Conservation (phyloP, 2,113 vertebrate species). For the Origma solitaria region DNA sequence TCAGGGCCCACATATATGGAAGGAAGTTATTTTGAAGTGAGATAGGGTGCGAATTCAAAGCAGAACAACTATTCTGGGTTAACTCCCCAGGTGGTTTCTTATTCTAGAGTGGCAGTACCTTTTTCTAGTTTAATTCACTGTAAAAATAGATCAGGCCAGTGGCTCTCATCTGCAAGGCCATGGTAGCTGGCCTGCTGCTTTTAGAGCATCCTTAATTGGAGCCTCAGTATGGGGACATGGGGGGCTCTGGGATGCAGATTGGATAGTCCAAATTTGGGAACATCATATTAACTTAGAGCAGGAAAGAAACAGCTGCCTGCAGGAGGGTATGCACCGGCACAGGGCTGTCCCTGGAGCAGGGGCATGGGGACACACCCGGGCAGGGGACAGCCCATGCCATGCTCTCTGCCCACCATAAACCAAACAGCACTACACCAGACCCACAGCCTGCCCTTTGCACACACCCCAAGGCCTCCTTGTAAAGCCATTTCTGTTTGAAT, state of each 20-base stretch:
- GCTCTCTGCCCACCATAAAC: neutral
- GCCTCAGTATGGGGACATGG: neutral
- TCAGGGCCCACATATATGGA: neutral
- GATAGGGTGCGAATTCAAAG: neutral
- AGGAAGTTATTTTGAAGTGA: slow-evolving; percentile 9
- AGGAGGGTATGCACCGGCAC: neutral
- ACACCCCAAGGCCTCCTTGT: neutral
- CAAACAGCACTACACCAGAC: rapidly evolving
- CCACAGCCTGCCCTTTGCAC: neutral
- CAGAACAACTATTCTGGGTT: slow-evolving; percentile 57
- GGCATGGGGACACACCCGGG: neutral
- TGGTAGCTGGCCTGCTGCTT: neutral
- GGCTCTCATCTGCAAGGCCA: slow-evolving; percentile 22
- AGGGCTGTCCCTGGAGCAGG: neutral
- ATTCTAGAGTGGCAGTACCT: slow-evolving; percentile 13
- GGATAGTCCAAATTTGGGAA: neutral
- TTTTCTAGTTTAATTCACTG: slow-evolving; percentile 36
- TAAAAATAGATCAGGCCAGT: slow-evolving; percentile 52
- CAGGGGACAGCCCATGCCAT: neutral
- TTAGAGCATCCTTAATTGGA: slow-evolving; percentile 30
- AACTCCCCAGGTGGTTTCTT: slow-evolving; percentile 47
- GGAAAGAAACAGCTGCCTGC: rapidly evolving
- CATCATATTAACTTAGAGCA: neutral
- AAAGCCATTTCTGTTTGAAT: slow-evolving; percentile 40
- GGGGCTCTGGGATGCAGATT: neutral